Evolutionary conservation across 2,113 vertebrate species (phyloP).

Genomic region (Heptranchias perlo): DNA sequence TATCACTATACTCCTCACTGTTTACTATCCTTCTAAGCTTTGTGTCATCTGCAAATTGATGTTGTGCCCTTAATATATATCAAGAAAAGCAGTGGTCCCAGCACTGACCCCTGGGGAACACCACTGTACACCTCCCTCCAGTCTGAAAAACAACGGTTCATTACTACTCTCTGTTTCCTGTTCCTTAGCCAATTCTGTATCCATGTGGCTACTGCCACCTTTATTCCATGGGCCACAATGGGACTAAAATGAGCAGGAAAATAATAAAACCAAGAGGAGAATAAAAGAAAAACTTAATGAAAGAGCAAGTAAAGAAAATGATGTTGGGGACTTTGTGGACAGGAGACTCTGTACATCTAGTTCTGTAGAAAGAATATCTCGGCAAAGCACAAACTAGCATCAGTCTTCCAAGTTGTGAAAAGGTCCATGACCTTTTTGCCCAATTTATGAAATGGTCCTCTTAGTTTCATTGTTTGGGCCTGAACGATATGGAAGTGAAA

Average conservation of each 20-base stretch:
- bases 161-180: too few species aligned
- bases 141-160: too few species aligned
- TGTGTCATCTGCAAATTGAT: too few species aligned
- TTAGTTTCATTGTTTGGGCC: neutral
- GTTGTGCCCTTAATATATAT: too few species aligned
- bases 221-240: too few species aligned
- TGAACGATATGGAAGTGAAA: neutral
- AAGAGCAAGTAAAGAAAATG: neutral
- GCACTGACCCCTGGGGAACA: too few species aligned
- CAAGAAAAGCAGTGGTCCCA: too few species aligned
- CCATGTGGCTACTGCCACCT: too few species aligned
- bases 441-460: neutral
- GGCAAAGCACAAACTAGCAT: neutral
- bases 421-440: neutral
- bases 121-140: too few species aligned
- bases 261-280: neutral
- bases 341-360: neutral
- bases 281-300: neutral
- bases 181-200: too few species aligned
- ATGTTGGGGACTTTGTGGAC: neutral
- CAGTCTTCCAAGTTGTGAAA: neutral
- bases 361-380: neutral
- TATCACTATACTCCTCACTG: too few species aligned
- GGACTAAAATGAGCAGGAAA: neutral
- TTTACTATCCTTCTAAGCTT: too few species aligned